Conservation (phyloP, 2,797 vertebrate genomes). For the Lindbergichthys nudifrons region DNA sequence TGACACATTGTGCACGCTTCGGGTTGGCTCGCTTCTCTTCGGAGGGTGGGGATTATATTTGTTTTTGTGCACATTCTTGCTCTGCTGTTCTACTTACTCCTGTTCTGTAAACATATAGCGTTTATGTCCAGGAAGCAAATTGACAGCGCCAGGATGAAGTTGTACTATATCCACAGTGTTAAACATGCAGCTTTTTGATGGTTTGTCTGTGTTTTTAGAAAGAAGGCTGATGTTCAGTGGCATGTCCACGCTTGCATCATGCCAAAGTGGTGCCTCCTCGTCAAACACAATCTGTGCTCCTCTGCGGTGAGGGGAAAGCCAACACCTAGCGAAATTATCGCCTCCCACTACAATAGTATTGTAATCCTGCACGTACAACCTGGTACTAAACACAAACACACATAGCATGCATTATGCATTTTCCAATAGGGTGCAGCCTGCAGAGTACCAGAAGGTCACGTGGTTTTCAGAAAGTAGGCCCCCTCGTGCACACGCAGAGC, state of each 20-base stretch:
- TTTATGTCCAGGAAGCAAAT: not conserved
- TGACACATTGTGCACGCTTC: constrained; percentile 42
- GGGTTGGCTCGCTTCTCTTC: constrained; percentile 32
- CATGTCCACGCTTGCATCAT: constrained; percentile 60
- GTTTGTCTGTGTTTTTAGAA: not conserved
- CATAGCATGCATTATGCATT: constrained; percentile 68
- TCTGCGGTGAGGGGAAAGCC: not conserved
- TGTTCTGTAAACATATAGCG: constrained; percentile 9
- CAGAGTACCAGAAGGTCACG: constrained; percentile 78
- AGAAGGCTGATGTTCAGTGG: constrained; percentile 8
- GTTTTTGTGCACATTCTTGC: constrained; percentile 50
- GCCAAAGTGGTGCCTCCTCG: constrained; percentile 4
- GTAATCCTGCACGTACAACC: constrained; percentile 33
- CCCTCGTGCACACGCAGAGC: constrained; percentile 67
- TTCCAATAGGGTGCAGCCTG: constrained; percentile 74
- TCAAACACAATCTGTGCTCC: constrained; percentile 24
- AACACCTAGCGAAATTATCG: constrained; percentile 6
- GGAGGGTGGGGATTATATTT: constrained; percentile 59
- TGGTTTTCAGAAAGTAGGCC: constrained; percentile 77
- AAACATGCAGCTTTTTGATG: constrained; percentile 1
- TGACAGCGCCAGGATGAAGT: not conserved
- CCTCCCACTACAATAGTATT: constrained; percentile 15
- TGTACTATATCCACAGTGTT: not conserved
- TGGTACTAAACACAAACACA: constrained; percentile 48
- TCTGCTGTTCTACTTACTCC: not conserved